Conservation (phyloP, 2,888 invertebrate species). For the Scaptomyza tumidula region DNA sequence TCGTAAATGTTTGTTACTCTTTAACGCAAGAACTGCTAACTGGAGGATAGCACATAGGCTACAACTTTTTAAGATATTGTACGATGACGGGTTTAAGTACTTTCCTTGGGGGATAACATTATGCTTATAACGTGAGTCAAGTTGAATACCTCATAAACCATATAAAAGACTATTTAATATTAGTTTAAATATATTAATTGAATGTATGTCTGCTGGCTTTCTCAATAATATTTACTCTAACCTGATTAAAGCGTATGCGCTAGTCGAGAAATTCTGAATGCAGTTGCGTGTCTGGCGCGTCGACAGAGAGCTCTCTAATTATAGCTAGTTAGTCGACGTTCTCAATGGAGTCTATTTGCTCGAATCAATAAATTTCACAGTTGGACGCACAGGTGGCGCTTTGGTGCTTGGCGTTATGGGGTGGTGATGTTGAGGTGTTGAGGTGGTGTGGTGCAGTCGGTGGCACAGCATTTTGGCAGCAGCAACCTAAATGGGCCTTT, state of each 20-base stretch:
- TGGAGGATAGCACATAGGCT: no score
- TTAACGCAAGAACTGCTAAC: neutral
- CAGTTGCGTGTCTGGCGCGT: neutral
- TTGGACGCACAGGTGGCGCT: slow-evolving; percentile 71
- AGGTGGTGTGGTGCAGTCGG: slow-evolving; percentile 5
- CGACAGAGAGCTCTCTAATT: slow-evolving; percentile 52
- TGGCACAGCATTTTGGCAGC: slow-evolving; percentile 53
- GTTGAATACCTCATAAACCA: no score
- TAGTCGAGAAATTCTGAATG: neutral
- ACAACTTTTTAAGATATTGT: no score
- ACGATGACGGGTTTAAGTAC: no score
- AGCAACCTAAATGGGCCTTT: slow-evolving; percentile 48
- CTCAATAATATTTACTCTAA: no score
- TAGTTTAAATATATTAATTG: no score
- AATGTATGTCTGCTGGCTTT: no score
- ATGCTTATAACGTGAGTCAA: no score
- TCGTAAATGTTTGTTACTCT: neutral
- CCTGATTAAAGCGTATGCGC: slow-evolving; percentile 15
- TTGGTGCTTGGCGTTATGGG: slow-evolving; percentile 1
- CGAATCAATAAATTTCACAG: slow-evolving; percentile 79
- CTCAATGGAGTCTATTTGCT: slow-evolving; percentile 58
- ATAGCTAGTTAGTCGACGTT: slow-evolving; percentile 49
- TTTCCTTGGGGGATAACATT: no score
- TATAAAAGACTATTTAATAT: no score
- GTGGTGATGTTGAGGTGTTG: neutral